These are phyloP conservation scores for Tachuris rubrigastra DNA, from an alignment of 2,113 vertebrate species.

Conservation along the genomic window DNA sequence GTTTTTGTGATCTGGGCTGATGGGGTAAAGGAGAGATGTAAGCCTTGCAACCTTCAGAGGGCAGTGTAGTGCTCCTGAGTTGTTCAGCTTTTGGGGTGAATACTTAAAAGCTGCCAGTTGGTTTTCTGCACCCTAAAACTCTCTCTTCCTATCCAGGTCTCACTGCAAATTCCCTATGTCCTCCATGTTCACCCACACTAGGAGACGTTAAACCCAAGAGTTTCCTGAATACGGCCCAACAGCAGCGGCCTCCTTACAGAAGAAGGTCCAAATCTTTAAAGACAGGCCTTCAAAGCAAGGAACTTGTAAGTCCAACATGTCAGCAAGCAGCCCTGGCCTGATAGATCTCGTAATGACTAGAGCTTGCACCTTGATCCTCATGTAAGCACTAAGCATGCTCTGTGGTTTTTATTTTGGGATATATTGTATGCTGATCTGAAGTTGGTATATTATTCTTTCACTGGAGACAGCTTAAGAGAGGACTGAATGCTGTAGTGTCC, in stretches of 20 bases:
- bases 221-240: not conserved
- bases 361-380: not conserved
- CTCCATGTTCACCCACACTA: not conserved
- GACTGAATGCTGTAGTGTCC: not conserved
- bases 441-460: not conserved
- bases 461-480: not conserved
- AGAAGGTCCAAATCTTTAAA: constrained; percentile 28
- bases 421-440: not conserved
- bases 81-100: not conserved
- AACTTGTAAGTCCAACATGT: not conserved
- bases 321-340: not conserved
- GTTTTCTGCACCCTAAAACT: not conserved
- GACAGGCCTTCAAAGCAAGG: not conserved
- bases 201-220: not conserved
- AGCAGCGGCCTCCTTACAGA: not conserved
- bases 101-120: not conserved
- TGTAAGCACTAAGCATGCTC: not conserved
- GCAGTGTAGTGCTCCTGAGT: not conserved
- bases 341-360: not conserved
- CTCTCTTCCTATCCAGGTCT: not conserved
- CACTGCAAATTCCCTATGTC: not conserved
- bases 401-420: not conserved
- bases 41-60: not conserved
- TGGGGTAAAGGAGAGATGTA: not conserved
- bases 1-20: not conserved